phyloP scores from a whole-genome alignment of 2,888 invertebrate genomes.

The Leptothorax acervorum region DNA sequence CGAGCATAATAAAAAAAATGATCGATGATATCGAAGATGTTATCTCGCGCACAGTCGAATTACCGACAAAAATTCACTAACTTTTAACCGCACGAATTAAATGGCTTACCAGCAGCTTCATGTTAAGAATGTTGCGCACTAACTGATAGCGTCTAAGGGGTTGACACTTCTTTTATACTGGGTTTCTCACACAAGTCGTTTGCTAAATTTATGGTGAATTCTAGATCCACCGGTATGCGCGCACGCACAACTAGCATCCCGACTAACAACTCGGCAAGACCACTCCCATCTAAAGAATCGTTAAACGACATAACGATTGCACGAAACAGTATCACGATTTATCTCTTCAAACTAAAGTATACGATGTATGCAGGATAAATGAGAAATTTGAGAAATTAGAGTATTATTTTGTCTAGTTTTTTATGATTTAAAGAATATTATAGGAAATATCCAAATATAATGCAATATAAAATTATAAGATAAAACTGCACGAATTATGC shows the following conservation, averaged over 20 bases:
- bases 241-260: conserved; percentile 63
- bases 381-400: neutral
- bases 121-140: conserved; percentile 68
- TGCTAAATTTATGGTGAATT: conserved; percentile 73
- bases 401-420: neutral
- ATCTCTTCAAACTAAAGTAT: conserved; percentile 13
- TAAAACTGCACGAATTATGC: neutral
- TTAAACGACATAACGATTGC: conserved; percentile 71
- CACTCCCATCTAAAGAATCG: conserved; percentile 75
- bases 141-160: conserved; percentile 71
- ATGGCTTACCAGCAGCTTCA: conserved; percentile 79
- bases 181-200: conserved; percentile 67
- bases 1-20: neutral
- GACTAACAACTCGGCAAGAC: conserved; percentile 69
- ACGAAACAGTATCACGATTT: conserved; percentile 28
- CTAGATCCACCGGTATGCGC: conserved; percentile 67
- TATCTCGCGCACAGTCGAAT: neutral
- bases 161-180: conserved; percentile 78
- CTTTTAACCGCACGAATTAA: neutral
- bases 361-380: neutral
- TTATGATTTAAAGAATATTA: neutral
- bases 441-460: neutral
- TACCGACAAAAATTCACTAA: neutral
- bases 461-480: neutral
- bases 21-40: neutral